phyloP scores from a whole-genome alignment of 2,797 vertebrate genomes.

The Petrocephalus sullivani region DNA sequence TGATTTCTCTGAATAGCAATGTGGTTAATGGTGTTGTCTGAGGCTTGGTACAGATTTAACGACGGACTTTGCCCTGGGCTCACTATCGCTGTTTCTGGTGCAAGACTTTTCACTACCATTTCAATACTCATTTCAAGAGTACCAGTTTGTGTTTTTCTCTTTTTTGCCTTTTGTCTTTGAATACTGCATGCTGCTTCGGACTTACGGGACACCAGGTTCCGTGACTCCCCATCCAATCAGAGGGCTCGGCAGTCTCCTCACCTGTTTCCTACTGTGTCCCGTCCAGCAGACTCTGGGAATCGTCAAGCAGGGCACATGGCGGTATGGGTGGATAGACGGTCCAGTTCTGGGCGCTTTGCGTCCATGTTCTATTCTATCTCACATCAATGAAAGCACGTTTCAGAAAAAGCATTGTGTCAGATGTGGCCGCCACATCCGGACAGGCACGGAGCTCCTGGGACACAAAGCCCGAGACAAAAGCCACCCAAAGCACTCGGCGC shows the following conservation, averaged over 20 bases:
- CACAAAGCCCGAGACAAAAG: slow-evolving; percentile 61
- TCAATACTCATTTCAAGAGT: background rate
- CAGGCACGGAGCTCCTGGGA: slow-evolving; percentile 61
- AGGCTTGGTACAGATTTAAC: background rate
- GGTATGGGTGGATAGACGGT: background rate
- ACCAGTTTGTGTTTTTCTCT: background rate
- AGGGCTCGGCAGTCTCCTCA: background rate
- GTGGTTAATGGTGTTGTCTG: background rate
- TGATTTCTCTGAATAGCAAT: background rate
- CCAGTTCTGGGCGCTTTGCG: background rate
- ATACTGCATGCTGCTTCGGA: background rate
- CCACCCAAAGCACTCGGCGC: slow-evolving; percentile 73
- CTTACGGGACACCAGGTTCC: background rate
- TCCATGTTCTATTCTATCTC: background rate
- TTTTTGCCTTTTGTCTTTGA: background rate
- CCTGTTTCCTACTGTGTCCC: background rate
- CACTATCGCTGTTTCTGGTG: background rate
- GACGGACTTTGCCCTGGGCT: background rate
- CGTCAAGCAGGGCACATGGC: background rate
- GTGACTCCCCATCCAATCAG: background rate
- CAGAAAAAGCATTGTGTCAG: background rate
- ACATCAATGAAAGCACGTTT: background rate
- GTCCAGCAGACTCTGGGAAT: background rate
- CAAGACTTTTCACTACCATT: background rate
- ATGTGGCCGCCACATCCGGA: slow-evolving; percentile 37